Percentiles rank a stretch among this genome's conserved stretches.
Conservation (phyloP, 2,797 vertebrate species). For the Acipenser oxyrinchus region DNA sequence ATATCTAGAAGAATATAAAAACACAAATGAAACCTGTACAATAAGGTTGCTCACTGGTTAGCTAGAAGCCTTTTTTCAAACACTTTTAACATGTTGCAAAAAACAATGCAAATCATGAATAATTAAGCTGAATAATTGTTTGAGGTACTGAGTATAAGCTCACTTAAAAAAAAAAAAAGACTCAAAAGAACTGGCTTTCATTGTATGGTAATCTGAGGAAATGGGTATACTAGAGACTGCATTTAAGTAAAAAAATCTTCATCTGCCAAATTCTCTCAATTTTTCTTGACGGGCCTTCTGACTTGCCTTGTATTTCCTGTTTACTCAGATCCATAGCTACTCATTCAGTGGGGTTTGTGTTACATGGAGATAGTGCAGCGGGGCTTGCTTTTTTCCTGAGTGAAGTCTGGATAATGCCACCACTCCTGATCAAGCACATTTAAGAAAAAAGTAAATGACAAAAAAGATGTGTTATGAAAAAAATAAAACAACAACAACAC, state of each 20-base stretch:
- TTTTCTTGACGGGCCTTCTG: slow-evolving; percentile 6
- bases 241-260: slow-evolving; percentile 13
- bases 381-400: not conserved
- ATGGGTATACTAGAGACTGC: slow-evolving; percentile 3
- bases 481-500: not conserved
- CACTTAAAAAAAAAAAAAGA: slow-evolving; percentile 12
- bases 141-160: slow-evolving; percentile 20
- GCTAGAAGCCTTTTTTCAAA: slow-evolving; percentile 21
- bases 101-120: slow-evolving; percentile 11
- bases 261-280: slow-evolving; percentile 16
- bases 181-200: slow-evolving; percentile 11
- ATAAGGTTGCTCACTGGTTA: slow-evolving; percentile 12
- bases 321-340: not conserved
- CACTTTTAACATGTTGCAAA: slow-evolving; percentile 21
- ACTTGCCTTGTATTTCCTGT: not conserved
- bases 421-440: slow-evolving; percentile 7
- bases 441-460: slow-evolving; percentile 9
- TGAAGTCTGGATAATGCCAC: not conserved
- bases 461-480: slow-evolving; percentile 1
- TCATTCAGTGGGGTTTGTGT: slow-evolving; percentile 12
- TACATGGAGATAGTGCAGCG: not conserved
- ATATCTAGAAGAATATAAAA: slow-evolving; percentile 10
- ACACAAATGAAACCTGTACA: slow-evolving; percentile 11
- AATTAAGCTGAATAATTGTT: slow-evolving; percentile 7
- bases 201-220: slow-evolving; percentile 10